Percentiles rank a stretch among this genome's conserved stretches.
Evolutionary conservation across 1,140 invertebrate species (phyloP).

Genomic region (Drosophila rhopaloa): DNA sequence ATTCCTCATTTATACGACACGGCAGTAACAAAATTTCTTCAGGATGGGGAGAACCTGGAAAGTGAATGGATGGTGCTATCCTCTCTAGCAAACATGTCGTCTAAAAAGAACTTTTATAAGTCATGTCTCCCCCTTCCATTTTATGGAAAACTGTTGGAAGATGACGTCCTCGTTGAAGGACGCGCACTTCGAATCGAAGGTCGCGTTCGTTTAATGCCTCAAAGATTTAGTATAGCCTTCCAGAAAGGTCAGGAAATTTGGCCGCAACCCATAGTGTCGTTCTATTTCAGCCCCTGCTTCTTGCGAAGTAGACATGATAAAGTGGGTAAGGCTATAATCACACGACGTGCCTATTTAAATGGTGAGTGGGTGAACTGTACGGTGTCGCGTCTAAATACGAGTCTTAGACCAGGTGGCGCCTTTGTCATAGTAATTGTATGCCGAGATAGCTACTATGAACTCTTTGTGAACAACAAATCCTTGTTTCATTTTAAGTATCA

Average conservation of each 20-base stretch:
- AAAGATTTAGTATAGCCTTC: conserved; percentile 88
- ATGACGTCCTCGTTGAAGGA: conserved; percentile 35
- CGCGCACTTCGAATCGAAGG: conserved; percentile 86
- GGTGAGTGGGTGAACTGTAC: conserved; percentile 83
- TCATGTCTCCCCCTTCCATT: conserved; percentile 44
- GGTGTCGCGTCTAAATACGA: conserved; percentile 71
- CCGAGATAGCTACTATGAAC: conserved; percentile 66
- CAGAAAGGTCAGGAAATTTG: conserved; percentile 87
- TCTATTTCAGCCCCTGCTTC: conserved; percentile 88
- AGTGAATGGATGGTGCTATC: conserved; percentile 14
- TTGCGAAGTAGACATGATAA: conserved; percentile 51
- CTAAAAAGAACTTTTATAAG: not conserved
- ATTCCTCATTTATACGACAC: conserved; percentile 11
- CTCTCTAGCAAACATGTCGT: conserved; percentile 4
- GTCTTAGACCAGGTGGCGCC: conserved; percentile 79
- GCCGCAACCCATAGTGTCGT: conserved; percentile 86
- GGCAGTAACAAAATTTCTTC: not conserved
- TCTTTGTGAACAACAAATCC: conserved; percentile 83
- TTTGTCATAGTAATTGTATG: conserved; percentile 82
- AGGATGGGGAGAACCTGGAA: not conserved
- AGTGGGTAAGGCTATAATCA: conserved; percentile 77
- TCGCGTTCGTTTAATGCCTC: conserved; percentile 87
- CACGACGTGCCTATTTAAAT: conserved; percentile 84
- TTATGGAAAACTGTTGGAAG: conserved; percentile 42
- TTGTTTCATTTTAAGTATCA: conserved; percentile 79